Base-by-base conservation (phyloP, 1,140 invertebrate genomes). In the Brachionus calyciflorus region DNA sequence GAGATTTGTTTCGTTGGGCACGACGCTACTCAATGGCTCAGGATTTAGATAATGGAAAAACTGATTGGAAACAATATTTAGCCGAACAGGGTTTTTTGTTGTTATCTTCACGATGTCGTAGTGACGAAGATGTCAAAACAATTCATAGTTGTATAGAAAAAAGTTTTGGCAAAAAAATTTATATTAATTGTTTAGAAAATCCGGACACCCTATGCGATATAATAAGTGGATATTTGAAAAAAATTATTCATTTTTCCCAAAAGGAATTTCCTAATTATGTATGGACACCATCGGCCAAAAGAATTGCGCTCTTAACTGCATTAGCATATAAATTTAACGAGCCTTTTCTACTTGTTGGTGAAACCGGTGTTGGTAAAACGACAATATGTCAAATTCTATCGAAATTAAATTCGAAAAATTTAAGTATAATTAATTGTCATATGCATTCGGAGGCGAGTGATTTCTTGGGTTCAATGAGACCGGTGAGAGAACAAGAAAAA, bases 381-480 rank as follows among this genome's bases (percentile, higher is more conserved):
- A 98, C 94, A 0, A 88, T 98, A 19, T 96, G 94, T 81, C 93
- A 99, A 80, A 63, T 96, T 26, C 88, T 93, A 55, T 90, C 93
- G 17, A 85, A 87, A 26, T 83, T 92, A 40, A 88, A 88, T 49
- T 80, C 85, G 0, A 88, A 89, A 75, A 84, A 88, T 55, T 85
- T 98, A 21, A 87, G 90, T 55, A 89, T 90, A 33, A 89, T 99
- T 0, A 99, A 98, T 86, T 99, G 96, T 86, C 96, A 99, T 82
- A 94, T 98, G 90, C 93, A 99, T 82, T 96, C 94, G 2, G 97
- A 99, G 84, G 93, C 94, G 80, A 90, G 94, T 0, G 97, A 99
- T 85, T 98, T 99, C 82, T 86, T 99, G 9, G 97, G 97, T 57
- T 93, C 94, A 49, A 84, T 99, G 3, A 87, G 96, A 79, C 97